Conservation (phyloP, 1,140 invertebrate genomes). For the Metaphire vulgaris region DNA sequence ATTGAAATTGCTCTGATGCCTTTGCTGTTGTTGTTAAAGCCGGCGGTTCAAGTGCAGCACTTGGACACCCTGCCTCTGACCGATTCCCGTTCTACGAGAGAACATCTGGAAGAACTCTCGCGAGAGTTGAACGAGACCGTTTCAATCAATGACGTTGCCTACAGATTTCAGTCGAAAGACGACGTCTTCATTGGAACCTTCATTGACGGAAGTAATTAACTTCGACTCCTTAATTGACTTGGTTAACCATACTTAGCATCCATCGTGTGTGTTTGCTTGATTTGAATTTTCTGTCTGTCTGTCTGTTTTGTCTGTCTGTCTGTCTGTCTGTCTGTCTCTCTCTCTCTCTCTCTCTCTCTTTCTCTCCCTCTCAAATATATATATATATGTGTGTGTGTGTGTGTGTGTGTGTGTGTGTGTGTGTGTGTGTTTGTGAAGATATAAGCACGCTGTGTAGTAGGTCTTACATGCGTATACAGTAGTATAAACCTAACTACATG, state of each 20-base stretch:
- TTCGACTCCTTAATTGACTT: too few species aligned
- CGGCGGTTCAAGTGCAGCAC: constrained; percentile 6
- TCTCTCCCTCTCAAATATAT: not conserved
- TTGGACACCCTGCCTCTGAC: constrained; percentile 11
- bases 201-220: constrained; percentile 5
- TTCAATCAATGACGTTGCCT: constrained; percentile 15
- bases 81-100: not conserved
- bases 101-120: constrained; percentile 3
- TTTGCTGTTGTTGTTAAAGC: too few species aligned
- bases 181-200: constrained; percentile 6
- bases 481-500: too few species aligned
- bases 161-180: constrained; percentile 15
- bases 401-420: not conserved
- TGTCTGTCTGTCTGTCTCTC: not conserved
- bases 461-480: too few species aligned
- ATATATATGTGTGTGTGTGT: not conserved
- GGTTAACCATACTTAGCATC: not conserved
- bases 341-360: not conserved
- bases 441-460: too few species aligned
- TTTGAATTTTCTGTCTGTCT: not conserved
- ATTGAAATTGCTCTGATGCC: too few species aligned
- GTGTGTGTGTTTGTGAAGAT: not conserved
- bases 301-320: not conserved
- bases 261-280: not conserved
- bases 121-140: constrained; percentile 5